Conservation (phyloP, 2,113 vertebrate genomes). For the Onychostruthus taczanowskii region DNA sequence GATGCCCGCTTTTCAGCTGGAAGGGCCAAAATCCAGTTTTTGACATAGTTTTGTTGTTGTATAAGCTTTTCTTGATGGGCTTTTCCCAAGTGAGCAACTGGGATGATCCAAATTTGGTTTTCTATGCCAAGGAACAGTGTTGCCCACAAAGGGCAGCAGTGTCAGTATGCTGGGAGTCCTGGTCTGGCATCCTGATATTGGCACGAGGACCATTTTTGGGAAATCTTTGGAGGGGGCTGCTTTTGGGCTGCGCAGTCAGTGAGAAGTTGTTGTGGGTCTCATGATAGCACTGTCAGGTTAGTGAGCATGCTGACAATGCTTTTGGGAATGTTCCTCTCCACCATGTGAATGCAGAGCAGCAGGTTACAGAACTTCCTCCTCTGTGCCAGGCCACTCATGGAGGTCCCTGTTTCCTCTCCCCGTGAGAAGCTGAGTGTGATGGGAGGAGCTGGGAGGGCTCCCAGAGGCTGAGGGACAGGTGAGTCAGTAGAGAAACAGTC, state of each 20-base stretch:
- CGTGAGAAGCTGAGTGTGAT: background rate
- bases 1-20: constrained; percentile 17
- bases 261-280: background rate
- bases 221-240: background rate
- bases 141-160: background rate
- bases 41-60: background rate
- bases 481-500: constrained; percentile 71
- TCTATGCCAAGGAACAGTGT: background rate
- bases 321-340: background rate
- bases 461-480: constrained; percentile 56
- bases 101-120: background rate
- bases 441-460: constrained; percentile 59
- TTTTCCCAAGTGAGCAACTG: background rate
- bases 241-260: background rate
- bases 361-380: constrained; percentile 14
- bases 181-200: background rate
- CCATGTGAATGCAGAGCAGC: background rate
- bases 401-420: background rate
- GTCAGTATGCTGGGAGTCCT: background rate
- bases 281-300: background rate
- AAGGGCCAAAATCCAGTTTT: background rate
- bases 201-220: background rate
- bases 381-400: background rate
- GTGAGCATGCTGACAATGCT: background rate
- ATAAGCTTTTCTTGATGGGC: background rate